Conservation (phyloP, 2,888 invertebrate species). For the Leptothorax acervorum region DNA sequence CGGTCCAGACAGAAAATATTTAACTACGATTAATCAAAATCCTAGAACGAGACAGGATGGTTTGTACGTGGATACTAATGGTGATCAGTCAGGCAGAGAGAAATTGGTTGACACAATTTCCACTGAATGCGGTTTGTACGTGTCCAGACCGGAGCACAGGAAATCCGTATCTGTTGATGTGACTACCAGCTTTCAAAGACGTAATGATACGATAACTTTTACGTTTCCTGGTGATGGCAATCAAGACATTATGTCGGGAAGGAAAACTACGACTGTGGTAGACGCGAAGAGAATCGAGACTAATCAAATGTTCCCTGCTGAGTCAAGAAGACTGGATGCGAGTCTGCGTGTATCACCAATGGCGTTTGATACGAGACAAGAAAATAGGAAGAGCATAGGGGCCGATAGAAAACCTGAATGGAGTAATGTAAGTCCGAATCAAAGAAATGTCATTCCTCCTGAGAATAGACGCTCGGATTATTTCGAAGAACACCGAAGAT, state of each 20-base stretch:
- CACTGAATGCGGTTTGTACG: conserved; percentile 79
- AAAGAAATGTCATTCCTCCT: conserved; percentile 78
- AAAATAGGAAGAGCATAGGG: conserved; percentile 78
- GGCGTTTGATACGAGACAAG: conserved; percentile 80
- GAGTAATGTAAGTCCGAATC: conserved; percentile 82
- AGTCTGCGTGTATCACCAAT: conserved; percentile 81
- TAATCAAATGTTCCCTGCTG: conserved; percentile 77
- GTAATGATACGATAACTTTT: conserved; percentile 83
- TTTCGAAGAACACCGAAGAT: conserved; percentile 83
- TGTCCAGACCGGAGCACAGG: conserved; percentile 81
- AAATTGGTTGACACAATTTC: conserved; percentile 76
- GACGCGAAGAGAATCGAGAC: conserved; percentile 79
- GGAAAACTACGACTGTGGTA: conserved; percentile 73
- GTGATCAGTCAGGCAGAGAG: conserved; percentile 76
- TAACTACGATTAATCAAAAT: conserved; percentile 80
- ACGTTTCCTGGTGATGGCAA: conserved; percentile 81
- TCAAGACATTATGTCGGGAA: conserved; percentile 73
- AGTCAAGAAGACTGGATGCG: conserved; percentile 80
- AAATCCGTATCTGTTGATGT: conserved; percentile 83
- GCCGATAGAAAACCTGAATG: conserved; percentile 81
- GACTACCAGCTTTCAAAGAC: conserved; percentile 79
- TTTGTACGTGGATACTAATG: conserved; percentile 81
- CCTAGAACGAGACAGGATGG: conserved; percentile 84
- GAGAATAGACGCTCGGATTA: conserved; percentile 83
- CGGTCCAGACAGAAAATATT: conserved; percentile 77